A percentile compares a stretch with the other conserved stretches of the same genome.
Conservation (phyloP, 2,113 vertebrate species). For the Aleadryas rufinucha region DNA sequence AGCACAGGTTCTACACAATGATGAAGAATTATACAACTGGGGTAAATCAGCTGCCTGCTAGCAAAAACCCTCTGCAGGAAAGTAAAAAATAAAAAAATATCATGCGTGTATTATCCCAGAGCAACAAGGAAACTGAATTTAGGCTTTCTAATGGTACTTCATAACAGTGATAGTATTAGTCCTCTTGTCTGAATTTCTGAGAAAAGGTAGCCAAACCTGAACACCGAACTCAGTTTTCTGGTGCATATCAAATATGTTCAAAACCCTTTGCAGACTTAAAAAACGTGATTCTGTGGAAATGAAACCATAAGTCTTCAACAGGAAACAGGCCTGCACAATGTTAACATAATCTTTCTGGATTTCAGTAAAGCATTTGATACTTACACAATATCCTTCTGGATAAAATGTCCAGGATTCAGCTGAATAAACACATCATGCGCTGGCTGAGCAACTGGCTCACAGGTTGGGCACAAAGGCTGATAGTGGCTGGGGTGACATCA, state of each 20-base stretch:
- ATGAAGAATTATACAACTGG: background rate
- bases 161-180: background rate
- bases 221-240: background rate
- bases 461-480: rapidly evolving
- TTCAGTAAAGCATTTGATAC: background rate
- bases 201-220: background rate
- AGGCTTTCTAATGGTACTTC: background rate
- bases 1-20: background rate
- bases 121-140: background rate
- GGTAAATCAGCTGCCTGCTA: background rate
- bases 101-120: background rate
- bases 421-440: background rate
- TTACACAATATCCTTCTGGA: background rate
- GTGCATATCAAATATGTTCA: background rate
- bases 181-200: background rate
- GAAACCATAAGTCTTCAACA: background rate
- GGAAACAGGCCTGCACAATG: background rate
- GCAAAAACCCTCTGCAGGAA: background rate
- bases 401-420: background rate
- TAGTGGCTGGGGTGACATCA: background rate
- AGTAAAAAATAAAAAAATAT: background rate
- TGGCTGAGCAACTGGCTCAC: background rate
- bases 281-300: background rate
- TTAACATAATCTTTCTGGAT: background rate
- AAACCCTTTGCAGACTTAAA: background rate